Evolutionary conservation across 2,888 invertebrate species (phyloP).

Genomic region (Lithophane ornitopus): DNA sequence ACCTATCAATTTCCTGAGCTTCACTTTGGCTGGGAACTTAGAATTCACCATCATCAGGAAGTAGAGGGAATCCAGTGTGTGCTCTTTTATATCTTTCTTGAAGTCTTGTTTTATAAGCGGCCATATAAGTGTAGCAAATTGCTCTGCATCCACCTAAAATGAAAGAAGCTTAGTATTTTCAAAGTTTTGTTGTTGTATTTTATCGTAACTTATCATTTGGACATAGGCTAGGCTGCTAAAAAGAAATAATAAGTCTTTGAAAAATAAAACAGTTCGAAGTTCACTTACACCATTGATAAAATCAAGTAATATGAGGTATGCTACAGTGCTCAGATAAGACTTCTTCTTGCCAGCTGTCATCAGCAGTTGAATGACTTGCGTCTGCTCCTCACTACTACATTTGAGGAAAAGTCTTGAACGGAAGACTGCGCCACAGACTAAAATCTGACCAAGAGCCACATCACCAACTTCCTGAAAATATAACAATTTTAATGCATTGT

Average conservation of each 20-base stretch:
- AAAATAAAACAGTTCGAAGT: not conserved
- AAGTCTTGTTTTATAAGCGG: conserved; percentile 91
- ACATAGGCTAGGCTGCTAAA: not conserved
- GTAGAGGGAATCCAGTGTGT: conserved; percentile 92
- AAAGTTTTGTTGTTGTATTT: not conserved
- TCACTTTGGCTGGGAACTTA: conserved; percentile 87
- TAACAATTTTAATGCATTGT: conserved; percentile 3
- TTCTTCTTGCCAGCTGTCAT: conserved; percentile 91
- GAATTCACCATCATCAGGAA: conserved; percentile 87
- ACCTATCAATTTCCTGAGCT: conserved; percentile 90
- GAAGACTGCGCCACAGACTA: conserved; percentile 93
- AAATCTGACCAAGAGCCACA: conserved; percentile 93
- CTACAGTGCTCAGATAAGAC: conserved; percentile 91
- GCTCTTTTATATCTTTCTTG: conserved; percentile 91
- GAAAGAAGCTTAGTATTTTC: not conserved
- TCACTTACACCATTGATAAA: conserved; percentile 89
- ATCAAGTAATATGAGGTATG: conserved; percentile 91
- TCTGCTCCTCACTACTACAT: conserved; percentile 86
- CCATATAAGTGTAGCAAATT: conserved; percentile 91
- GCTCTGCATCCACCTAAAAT: conserved; percentile 87
- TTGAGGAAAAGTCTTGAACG: conserved; percentile 91
- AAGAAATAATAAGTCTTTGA: not conserved
- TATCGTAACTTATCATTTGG: not conserved
- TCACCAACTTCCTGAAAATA: conserved; percentile 93
- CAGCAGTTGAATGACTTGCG: conserved; percentile 79